These are phyloP conservation scores for Clarias magur DNA, from an alignment of 2,113 vertebrate genomes.

Conservation along the genomic window DNA sequence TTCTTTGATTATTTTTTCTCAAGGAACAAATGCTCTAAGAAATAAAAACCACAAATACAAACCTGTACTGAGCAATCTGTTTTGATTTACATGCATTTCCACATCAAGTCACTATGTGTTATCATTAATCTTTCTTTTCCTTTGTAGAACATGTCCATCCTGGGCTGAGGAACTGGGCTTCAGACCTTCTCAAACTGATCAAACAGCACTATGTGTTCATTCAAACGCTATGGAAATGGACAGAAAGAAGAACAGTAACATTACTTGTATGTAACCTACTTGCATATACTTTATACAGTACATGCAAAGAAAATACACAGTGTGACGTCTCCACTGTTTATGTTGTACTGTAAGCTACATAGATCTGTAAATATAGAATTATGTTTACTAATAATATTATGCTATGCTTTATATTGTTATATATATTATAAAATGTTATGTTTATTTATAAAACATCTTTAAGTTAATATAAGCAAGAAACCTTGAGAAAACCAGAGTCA, in stretches of 20 bases:
- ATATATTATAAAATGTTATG: background rate
- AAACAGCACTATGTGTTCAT: conserved; percentile 39
- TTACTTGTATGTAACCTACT: conserved; percentile 19
- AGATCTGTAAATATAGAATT: background rate
- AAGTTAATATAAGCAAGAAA: too few relatives aligned
- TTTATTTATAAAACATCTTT: background rate
- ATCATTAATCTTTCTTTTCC: background rate
- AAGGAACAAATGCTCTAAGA: background rate
- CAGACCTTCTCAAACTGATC: conserved; percentile 37
- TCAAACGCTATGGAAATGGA: conserved; percentile 22
- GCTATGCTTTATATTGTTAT: background rate
- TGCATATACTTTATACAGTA: background rate
- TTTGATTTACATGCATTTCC: background rate
- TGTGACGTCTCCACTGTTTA: background rate
- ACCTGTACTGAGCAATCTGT: background rate
- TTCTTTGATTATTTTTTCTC: background rate
- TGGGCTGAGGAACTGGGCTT: conserved; percentile 40
- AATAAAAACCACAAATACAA: background rate
- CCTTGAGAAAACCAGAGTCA: background rate
- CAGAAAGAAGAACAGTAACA: background rate
- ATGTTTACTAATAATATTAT: background rate
- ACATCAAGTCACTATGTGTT: background rate
- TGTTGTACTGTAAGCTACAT: background rate
- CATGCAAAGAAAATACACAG: background rate
- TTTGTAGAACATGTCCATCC: conserved; percentile 30